Conservation (phyloP, 1,140 invertebrate species). For the Drosophila pandora region DNA sequence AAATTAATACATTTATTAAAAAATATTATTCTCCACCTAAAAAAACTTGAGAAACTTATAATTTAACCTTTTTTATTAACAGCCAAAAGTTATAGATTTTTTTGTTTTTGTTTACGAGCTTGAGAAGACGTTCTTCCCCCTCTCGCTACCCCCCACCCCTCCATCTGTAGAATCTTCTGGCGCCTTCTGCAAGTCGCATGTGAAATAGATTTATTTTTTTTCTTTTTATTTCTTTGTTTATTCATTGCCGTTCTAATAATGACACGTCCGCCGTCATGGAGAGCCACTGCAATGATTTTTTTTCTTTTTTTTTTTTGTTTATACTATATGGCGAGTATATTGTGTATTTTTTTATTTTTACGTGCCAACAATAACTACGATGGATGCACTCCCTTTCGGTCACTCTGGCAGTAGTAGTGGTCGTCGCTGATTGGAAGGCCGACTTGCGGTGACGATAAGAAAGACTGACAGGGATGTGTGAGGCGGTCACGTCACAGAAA, state of each 20-base stretch:
- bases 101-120: not conserved
- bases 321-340: not conserved
- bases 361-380: constrained; percentile 6
- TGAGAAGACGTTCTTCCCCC: not conserved
- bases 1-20: no score
- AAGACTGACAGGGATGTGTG: not conserved
- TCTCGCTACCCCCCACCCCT: not conserved
- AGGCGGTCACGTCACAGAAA: not conserved
- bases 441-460: not conserved
- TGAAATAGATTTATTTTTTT: constrained; percentile 11
- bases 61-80: no score
- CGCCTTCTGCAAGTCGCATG: constrained; percentile 3
- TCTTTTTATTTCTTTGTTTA: constrained; percentile 31
- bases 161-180: not conserved
- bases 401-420: not conserved
- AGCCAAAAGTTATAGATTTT: not conserved
- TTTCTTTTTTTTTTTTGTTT: not conserved
- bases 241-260: constrained; percentile 19
- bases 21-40: no score
- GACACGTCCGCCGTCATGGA: constrained; percentile 12
- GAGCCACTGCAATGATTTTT: not conserved
- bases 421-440: constrained; percentile 1
- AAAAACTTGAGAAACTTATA: no score
- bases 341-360: not conserved
- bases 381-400: not conserved